phyloP scores from a whole-genome alignment of 2,113 vertebrate species.

The Eurystomus gularis region DNA sequence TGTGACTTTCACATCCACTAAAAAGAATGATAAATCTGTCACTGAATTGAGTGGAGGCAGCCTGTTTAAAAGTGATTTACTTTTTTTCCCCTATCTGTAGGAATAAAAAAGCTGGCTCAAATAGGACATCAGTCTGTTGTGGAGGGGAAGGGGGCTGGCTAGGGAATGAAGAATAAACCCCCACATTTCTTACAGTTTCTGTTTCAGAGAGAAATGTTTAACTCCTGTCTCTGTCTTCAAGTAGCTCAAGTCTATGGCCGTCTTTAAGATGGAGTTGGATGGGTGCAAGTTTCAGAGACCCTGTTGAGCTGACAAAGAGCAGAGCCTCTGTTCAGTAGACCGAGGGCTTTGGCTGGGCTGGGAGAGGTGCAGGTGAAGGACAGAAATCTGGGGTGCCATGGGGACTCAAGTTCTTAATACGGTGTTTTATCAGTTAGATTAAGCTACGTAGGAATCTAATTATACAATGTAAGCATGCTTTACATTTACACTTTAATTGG shows the following conservation, averaged over 20 bases:
- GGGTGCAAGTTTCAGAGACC: not conserved
- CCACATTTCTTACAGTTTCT: not conserved
- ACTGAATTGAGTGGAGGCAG: not conserved
- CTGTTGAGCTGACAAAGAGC: not conserved
- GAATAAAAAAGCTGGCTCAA: not conserved
- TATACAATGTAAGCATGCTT: not conserved
- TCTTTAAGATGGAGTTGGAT: not conserved
- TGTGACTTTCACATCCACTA: accelerated
- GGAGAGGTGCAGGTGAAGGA: not conserved
- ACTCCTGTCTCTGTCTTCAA: not conserved
- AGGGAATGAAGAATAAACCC: not conserved
- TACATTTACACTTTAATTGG: not conserved
- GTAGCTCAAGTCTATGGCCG: not conserved
- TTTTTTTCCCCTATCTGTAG: accelerated
- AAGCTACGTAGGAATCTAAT: not conserved
- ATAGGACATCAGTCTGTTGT: not conserved
- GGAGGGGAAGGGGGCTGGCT: not conserved
- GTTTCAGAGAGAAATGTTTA: not conserved
- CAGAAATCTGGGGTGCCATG: not conserved
- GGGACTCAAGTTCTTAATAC: not conserved
- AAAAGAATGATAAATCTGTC: not conserved
- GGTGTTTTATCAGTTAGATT: not conserved
- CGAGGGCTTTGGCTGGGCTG: not conserved
- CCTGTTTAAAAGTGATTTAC: not conserved
- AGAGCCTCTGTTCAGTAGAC: not conserved